Evolutionary conservation across 2,113 vertebrate species (phyloP), one percentile per base, ranked within the genome.

Genomic region (Malaclemys terrapin): DNA sequence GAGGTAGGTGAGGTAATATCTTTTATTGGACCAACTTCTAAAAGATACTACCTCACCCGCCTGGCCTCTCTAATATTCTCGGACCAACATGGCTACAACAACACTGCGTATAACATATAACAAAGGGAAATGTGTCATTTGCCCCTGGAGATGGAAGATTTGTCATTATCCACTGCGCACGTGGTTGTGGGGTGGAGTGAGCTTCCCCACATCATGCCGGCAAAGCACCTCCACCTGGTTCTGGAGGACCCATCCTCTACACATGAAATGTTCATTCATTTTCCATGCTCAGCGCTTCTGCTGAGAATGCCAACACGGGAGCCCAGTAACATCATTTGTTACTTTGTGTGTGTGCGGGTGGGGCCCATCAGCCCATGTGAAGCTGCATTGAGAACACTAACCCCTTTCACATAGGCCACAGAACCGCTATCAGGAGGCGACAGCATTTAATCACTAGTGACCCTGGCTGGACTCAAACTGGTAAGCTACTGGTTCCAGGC

Each of bases 401-500:
- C 7, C 35, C 62, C n/a, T 38, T 69, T n/a, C 65, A 20, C 35
- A 69, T 8, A 38, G 35, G 35, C 17, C 35, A 72, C 19, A n/a
- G 65, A 38, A 72, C 17, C 10, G 17, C 65, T 38, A n/a, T n/a
- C 19, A 38, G n/a, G 4, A 72, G 19, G 65, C 2, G 4, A 38
- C n/a, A 38, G 35, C n/a, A 10, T 78, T 56, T 5, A 7, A 22
- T 1, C 38, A 78, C n/a, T 82, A 80, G 24, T 42, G 62, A 75
- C 38, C 82, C 29, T 5, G 52, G 50, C 25, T 0, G 57, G n/a
- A 75, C 57, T 31, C 50, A 47, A 0, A n/a, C 47, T 50, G 31
- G 0, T 80, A 31, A 3, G 42, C 22, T 20, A n/a, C 27, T 16
- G 35, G 0, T 0, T 35, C 80, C 4, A 10, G 52, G n/a, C 17